Evolutionary conservation across 2,888 invertebrate genomes (phyloP).

Genomic region (Spisula subtruncata): DNA sequence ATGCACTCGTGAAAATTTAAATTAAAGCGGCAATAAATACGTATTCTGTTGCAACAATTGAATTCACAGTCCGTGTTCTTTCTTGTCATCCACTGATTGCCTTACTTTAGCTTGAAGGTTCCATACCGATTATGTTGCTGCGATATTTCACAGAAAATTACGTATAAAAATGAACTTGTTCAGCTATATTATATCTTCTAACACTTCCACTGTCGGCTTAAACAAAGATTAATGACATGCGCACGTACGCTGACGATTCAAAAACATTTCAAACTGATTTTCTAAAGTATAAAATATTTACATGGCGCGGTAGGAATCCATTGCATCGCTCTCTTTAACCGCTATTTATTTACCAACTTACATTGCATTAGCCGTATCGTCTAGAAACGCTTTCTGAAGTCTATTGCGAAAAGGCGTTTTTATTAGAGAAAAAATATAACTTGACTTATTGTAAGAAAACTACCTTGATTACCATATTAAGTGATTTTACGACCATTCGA

Average conservation of each 20-base stretch:
- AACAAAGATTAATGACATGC: not conserved
- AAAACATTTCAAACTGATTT: slow-evolving; percentile 13
- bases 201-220: not conserved
- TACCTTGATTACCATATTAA: slow-evolving; percentile 8
- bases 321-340: not conserved
- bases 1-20: too few relatives aligned
- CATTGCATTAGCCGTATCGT: not conserved
- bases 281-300: slow-evolving; percentile 18
- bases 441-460: not conserved
- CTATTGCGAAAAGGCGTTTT: slow-evolving; percentile 11
- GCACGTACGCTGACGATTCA: not conserved
- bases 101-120: not conserved
- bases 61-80: not conserved
- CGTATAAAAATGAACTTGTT: not conserved
- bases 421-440: not conserved
- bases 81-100: not conserved
- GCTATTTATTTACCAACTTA: not conserved
- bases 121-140: not conserved
- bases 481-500: slow-evolving; percentile 14
- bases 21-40: not conserved
- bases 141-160: not conserved
- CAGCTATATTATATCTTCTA: not conserved
- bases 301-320: not conserved
- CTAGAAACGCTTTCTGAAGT: not conserved
- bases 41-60: not conserved